Base-by-base conservation (phyloP, 2,797 vertebrate genomes). In the Phrynocephalus vlangalii region DNA sequence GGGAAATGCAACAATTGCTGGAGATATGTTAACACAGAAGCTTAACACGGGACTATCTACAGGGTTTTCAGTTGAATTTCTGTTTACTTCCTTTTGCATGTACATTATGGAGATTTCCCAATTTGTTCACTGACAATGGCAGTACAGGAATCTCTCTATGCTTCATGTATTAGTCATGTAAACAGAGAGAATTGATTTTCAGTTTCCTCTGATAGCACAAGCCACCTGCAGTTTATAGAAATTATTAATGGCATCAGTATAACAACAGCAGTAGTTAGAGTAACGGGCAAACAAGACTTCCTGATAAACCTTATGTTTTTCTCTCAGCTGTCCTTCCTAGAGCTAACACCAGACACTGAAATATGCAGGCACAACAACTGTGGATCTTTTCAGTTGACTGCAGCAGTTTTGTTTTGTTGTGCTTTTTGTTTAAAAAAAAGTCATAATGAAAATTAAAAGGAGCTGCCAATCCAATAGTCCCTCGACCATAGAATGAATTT, bases 401-500 rank as follows among this genome's bases (percentile, higher is more conserved):
- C 73, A 68, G 24, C 71, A 52, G 13, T 5, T 67, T 15, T 63
- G 52, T 15, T 63, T 63, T 63, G 60, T 63, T 63, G 10, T 63
- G 60, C 15, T 22, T 16, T 63, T 63, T 63, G 76, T 81, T 30
- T 33, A 67, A 26, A n/a, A 86, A 48, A 38, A 82, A 0, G 0
- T 0, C 15, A 79, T 89, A 83, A 76, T 52, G 77, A 82, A 60
- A 92, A 85, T 1, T 2, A 91, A 22, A 44, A 88, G 83, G 85
- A 68, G 44, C 76, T 83, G 60, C 76, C 24, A 73, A 30, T 78
- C 76, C 86, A 83, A 24, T 0, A 0, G 56, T 90, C 79, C 76
- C 86, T 79, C 84, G 89, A 83, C 77, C 89, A 83, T 50, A 79
- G 50, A 80, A 56, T 80, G 85, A 63, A 44, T 44, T 88, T 86